These are phyloP conservation scores for Drosophila dives DNA, from an alignment of 2,888 invertebrate species.

Conservation along the genomic window DNA sequence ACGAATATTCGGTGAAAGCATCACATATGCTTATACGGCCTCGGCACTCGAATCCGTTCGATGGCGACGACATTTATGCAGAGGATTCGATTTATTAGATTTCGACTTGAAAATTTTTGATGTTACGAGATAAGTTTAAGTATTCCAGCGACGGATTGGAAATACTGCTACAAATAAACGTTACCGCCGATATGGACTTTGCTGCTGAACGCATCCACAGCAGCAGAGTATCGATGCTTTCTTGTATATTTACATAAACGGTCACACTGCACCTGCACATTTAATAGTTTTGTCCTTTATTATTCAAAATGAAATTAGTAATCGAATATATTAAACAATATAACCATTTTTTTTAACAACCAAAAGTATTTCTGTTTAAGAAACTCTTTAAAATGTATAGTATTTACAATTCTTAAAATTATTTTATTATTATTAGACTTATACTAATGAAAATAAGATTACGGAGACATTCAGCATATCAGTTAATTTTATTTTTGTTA, in stretches of 20 bases:
- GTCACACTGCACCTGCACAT: slow-evolving; percentile 19
- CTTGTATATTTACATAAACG: background rate
- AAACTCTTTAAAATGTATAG: background rate
- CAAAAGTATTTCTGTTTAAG: no score
- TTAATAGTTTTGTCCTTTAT: background rate
- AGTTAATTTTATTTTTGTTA: background rate
- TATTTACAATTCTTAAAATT: background rate
- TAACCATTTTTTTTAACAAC: background rate
- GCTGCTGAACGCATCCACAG: slow-evolving; percentile 44
- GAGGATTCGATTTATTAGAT: slow-evolving; percentile 25
- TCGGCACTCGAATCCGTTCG: slow-evolving; percentile 19
- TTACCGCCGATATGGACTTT: slow-evolving; percentile 47
- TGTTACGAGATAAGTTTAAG: background rate
- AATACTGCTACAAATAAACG: slow-evolving; percentile 58
- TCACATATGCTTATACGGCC: slow-evolving; percentile 85
- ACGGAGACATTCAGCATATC: background rate
- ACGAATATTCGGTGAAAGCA: slow-evolving; percentile 86
- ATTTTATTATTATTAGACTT: background rate
- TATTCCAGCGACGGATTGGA: slow-evolving; percentile 35
- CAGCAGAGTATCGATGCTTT: slow-evolving; percentile 24
- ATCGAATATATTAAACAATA: background rate
- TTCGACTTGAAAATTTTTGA: slow-evolving; percentile 20
- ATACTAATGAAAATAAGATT: background rate
- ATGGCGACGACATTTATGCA: slow-evolving; percentile 29
- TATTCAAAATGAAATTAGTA: background rate